Conservation (phyloP, 1,140 invertebrate species). For the Pteromalus puparum region DNA sequence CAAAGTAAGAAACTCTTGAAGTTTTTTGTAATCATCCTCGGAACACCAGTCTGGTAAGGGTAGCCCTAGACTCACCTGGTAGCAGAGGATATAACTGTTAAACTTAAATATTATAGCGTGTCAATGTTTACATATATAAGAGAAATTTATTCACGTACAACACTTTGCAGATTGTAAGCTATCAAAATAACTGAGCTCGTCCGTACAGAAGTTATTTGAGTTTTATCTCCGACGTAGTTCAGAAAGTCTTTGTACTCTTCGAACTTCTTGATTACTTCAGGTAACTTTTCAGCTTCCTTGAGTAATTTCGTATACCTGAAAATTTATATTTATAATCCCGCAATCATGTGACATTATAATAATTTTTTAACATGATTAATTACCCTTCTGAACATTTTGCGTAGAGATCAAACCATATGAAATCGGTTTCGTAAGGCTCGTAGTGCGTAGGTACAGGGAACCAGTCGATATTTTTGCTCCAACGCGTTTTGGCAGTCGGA, state of each 20-base stretch:
- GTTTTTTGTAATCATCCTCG: not conserved
- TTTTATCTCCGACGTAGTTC: not conserved
- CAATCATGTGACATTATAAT: not conserved
- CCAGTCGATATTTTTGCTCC: not conserved
- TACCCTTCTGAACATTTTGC: not conserved
- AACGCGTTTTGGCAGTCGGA: not conserved
- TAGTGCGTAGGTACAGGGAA: not conserved
- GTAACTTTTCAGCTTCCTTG: not conserved
- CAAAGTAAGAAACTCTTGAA: not conserved
- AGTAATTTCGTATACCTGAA: not conserved
- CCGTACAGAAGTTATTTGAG: not conserved
- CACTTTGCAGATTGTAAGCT: not conserved
- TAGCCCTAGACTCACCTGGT: not conserved
- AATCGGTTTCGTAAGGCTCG: not conserved
- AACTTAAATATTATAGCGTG: not conserved
- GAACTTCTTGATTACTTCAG: not conserved
- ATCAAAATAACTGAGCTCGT: not conserved
- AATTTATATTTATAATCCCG: not conserved
- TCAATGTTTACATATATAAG: not conserved
- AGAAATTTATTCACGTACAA: not conserved
- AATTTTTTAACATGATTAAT: not conserved
- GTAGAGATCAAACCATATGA: not conserved
- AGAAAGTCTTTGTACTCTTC: not conserved
- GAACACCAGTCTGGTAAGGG: constrained; percentile 2
- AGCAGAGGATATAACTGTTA: not conserved